Percentiles rank a stretch among this genome's conserved stretches.
Evolutionary conservation across 2,797 vertebrate genomes (phyloP).

Genomic region (Aplochiton taeniatus): DNA sequence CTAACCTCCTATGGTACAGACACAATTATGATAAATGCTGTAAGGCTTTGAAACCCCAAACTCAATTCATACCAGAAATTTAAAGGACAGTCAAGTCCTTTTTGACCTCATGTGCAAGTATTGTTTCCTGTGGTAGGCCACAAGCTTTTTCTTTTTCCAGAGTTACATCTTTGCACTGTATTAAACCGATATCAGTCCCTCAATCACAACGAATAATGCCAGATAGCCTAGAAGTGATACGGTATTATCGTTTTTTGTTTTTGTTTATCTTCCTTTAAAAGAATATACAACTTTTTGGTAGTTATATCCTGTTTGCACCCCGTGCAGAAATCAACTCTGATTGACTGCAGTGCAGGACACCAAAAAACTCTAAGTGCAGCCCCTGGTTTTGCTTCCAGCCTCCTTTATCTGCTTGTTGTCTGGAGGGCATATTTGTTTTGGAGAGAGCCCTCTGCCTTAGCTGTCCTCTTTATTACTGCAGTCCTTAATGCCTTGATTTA

Average conservation of each 20-base stretch:
- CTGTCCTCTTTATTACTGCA: slow-evolving; percentile 67
- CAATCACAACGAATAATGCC: too few relatives aligned
- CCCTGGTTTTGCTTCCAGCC: slow-evolving; percentile 41
- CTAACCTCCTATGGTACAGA: slow-evolving; percentile 47
- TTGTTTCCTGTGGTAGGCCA: too few relatives aligned
- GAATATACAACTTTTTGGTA: background rate
- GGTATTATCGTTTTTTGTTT: too few relatives aligned
- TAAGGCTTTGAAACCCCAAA: slow-evolving; percentile 19
- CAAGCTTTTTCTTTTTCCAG: too few relatives aligned
- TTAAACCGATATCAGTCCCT: background rate
- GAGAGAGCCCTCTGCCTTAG: slow-evolving; percentile 56
- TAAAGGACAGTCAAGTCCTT: too few relatives aligned
- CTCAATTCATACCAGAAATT: too few relatives aligned
- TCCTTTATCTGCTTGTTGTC: slow-evolving; percentile 27
- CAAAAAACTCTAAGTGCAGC: slow-evolving; percentile 18
- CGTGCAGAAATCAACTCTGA: background rate
- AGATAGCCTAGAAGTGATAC: too few relatives aligned
- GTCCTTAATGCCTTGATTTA: slow-evolving; percentile 74
- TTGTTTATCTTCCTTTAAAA: background rate
- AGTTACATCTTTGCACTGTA: background rate
- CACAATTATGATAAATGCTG: slow-evolving; percentile 39
- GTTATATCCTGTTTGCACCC: background rate
- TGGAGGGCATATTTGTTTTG: slow-evolving; percentile 61
- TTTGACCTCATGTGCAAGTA: too few relatives aligned
- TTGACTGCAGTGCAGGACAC: background rate